Evolutionary conservation across 2,888 invertebrate species (phyloP).

Genomic region (Harpalus rufipes): DNA sequence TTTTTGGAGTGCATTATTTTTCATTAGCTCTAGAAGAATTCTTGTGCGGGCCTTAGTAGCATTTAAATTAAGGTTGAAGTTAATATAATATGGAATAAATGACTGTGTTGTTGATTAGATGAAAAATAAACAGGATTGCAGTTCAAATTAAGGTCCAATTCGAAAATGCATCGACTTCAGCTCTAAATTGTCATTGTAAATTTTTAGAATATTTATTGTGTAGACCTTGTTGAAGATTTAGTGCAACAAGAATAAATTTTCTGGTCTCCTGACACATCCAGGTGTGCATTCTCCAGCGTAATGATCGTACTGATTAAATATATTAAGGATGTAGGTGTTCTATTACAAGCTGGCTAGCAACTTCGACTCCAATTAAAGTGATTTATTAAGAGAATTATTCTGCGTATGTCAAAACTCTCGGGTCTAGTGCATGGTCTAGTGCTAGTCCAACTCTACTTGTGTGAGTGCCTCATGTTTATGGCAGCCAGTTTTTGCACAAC

Average conservation of each 20-base stretch:
- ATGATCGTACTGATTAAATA: conserved; percentile 65
- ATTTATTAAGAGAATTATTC: conserved; percentile 62
- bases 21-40: too few relatives aligned
- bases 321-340: conserved; percentile 67
- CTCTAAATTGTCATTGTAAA: too few relatives aligned
- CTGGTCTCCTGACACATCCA: neutral
- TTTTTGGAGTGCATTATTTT: too few relatives aligned
- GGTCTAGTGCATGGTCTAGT: conserved; percentile 19
- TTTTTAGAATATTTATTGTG: neutral
- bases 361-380: conserved; percentile 65
- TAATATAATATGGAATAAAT: too few relatives aligned
- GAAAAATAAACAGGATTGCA: too few relatives aligned
- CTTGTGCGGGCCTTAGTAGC: too few relatives aligned
- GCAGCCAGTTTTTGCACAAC: conserved; percentile 31
- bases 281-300: conserved; percentile 27
- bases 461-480: conserved; percentile 36
- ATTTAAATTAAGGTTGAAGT: too few relatives aligned
- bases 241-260: neutral
- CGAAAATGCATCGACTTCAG: too few relatives aligned
- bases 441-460: neutral
- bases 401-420: conserved; percentile 58
- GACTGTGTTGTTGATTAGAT: too few relatives aligned
- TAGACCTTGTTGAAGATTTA: neutral
- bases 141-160: too few relatives aligned
- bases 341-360: conserved; percentile 59